Conservation (phyloP, 2,888 invertebrate genomes). For the Seira musarum region DNA sequence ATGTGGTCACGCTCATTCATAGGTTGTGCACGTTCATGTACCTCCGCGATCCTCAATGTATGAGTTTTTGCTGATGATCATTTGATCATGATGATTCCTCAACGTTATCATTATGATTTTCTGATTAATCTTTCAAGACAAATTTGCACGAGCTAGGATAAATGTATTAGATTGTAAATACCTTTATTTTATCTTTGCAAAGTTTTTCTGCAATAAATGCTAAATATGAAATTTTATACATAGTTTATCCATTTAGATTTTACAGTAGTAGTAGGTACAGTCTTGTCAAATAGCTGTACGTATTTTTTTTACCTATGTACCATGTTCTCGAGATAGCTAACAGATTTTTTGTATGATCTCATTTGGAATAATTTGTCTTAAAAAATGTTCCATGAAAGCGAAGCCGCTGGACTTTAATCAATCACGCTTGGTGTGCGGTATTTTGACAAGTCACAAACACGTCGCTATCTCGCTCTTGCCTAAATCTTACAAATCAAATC, state of each 20-base stretch:
- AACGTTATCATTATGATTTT: too few species aligned
- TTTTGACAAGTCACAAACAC: background rate
- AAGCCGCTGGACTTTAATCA: background rate
- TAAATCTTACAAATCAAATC: background rate
- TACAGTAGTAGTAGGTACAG: too few species aligned
- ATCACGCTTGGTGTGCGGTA: background rate
- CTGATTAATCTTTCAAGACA: too few species aligned
- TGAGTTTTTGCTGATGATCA: background rate
- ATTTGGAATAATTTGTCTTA: background rate
- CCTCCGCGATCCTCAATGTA: background rate
- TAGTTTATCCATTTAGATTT: too few species aligned
- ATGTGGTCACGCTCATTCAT: background rate
- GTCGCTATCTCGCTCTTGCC: background rate
- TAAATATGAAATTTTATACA: too few species aligned
- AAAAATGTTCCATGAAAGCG: background rate
- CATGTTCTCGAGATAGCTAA: background rate
- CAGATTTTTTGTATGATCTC: background rate
- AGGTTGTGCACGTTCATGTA: background rate
- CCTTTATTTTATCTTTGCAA: too few species aligned
- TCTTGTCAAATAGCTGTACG: background rate
- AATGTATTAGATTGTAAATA: too few species aligned
- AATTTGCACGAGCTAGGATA: too few species aligned
- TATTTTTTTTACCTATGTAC: background rate
- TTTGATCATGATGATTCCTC: background rate
- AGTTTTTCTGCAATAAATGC: too few species aligned